Evolutionary conservation across 2,113 vertebrate species (phyloP), one percentile per base, ranked within the genome.

Genomic region (Mormoops blainvillei): DNA sequence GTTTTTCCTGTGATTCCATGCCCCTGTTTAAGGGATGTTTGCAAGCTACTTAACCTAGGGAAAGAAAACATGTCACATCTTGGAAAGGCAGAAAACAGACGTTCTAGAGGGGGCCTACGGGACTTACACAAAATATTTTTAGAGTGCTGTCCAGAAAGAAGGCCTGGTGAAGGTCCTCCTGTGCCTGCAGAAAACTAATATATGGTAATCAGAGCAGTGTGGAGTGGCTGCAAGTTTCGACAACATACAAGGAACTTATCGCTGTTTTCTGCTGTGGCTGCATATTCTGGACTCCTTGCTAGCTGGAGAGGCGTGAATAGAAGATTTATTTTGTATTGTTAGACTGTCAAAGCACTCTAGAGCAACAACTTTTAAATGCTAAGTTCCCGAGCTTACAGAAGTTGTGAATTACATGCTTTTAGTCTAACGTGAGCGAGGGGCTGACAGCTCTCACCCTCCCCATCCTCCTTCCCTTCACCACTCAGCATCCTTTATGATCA

Each of bases 251-350:
- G 96, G 96, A 98, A 98, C 97, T 98, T 98, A 98, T 98, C 97
- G 1, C 95, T 96, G 96, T 97, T 98, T 98, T 98, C 98, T 74
- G 84, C 98, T 98, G 96, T 97, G 92, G 96, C 95, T 83, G 97
- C 98, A 88, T 96, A 87, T 98, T 98, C 96, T 80, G 19, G 98
- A 96, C 97, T 96, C 97, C 83, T 65, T 94, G 94, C 98, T 98
- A 70, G 71, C 98, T 97, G 85, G 95, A 98, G 98, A 98, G 97
- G 98, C 61, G 1, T 98, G 98, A 98, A 98, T 95, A 97, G 97
- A 94, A 98, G 98, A 98, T 98, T 98, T 98, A 98, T 98, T 98
- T 98, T 98, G 97, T 96, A 98, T 98, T 98, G 98, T 98, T 98
- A 96, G 97, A 86, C 98, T 98, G 98, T 98, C 98, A 98, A 98